Evolutionary conservation across 2,797 vertebrate species (phyloP).

Genomic region (Falco cherrug): DNA sequence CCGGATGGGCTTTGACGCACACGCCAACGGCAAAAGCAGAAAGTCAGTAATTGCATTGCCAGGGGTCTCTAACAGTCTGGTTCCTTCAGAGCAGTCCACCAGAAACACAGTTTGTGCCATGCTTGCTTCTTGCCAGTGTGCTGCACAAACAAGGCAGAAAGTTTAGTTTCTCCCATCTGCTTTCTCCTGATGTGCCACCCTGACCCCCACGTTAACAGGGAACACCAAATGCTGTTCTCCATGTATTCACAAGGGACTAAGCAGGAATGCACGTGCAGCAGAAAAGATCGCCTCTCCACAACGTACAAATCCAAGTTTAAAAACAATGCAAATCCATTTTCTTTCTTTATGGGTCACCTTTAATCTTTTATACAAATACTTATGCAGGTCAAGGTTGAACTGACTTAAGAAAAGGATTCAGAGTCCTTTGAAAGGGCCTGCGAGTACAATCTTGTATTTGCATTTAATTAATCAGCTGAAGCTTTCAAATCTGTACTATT

Average conservation of each 20-base stretch:
- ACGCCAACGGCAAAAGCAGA: background rate
- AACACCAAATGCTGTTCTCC: background rate
- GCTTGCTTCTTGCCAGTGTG: rapidly evolving
- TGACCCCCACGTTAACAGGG: background rate
- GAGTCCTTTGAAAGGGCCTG: constrained; percentile 25
- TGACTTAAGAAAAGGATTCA: background rate
- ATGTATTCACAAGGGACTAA: rapidly evolving
- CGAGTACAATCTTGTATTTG: constrained; percentile 18
- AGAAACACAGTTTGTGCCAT: rapidly evolving
- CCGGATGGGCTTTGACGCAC: background rate
- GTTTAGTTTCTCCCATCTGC: background rate
- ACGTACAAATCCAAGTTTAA: background rate
- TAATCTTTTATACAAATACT: background rate
- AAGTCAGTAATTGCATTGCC: background rate
- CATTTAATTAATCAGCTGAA: constrained; percentile 63
- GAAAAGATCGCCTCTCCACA: background rate
- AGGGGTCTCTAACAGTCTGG: background rate
- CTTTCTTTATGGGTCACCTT: background rate
- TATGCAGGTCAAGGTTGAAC: constrained; percentile 49
- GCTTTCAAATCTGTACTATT: constrained; percentile 54
- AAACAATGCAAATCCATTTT: background rate
- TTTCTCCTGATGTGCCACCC: rapidly evolving
- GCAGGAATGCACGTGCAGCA: rapidly evolving
- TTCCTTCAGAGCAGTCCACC: background rate
- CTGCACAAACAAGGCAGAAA: background rate